These are phyloP conservation scores for Melanostigma gelatinosum DNA, from an alignment of 2,113 vertebrate species.

Conservation along the genomic window DNA sequence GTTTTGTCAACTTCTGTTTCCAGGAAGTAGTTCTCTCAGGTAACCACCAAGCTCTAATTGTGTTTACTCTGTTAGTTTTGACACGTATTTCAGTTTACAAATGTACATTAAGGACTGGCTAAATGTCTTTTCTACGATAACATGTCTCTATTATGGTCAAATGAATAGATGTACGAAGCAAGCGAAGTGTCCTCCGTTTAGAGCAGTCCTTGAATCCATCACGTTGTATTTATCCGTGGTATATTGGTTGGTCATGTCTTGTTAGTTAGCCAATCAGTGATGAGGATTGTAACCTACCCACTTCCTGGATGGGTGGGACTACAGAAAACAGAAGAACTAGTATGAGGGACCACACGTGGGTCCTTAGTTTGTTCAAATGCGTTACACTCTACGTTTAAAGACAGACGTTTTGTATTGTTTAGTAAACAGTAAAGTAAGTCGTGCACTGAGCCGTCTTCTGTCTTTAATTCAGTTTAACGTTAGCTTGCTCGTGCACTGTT, in stretches of 20 bases:
- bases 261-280: slow-evolving; percentile 1
- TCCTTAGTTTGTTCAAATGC: not conserved
- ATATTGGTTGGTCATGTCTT: not conserved
- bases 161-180: not conserved
- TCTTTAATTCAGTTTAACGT: not conserved
- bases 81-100: not conserved
- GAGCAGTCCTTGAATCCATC: not conserved
- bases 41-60: not conserved
- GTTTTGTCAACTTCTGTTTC: not conserved
- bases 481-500: not conserved
- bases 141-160: not conserved
- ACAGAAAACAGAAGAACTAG: not conserved
- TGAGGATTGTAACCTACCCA: not conserved
- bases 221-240: too few relatives aligned
- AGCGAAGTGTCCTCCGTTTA: not conserved
- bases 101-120: not conserved
- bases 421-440: not conserved
- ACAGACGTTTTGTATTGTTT: not conserved
- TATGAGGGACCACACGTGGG: not conserved
- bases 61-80: not conserved
- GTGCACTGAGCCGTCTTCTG: too few relatives aligned
- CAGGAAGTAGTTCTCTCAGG: not conserved
- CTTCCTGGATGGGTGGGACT: not conserved
- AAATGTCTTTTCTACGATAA: not conserved
- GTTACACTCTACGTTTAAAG: not conserved